Evolutionary conservation across 2,113 vertebrate species (phyloP).

Genomic region (Melanotaenia duboulayi): DNA sequence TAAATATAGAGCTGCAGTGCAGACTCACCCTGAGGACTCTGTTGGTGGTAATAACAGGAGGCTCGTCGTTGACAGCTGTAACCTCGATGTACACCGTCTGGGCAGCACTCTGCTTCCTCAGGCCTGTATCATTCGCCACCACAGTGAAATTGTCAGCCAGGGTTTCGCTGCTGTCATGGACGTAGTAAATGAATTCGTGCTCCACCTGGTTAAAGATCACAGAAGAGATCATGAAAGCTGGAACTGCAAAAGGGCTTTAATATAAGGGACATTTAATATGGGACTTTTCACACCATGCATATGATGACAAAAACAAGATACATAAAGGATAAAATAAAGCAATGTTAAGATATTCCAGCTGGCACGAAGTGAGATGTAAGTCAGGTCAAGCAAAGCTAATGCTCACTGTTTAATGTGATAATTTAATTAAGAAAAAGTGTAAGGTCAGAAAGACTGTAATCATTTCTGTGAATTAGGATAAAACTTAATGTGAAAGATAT

Average conservation of each 20-base stretch:
- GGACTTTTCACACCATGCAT: neutral
- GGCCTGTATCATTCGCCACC: constrained; percentile 84
- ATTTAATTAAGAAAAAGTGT: constrained; percentile 1
- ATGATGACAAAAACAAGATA: no score
- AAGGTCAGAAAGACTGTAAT: neutral
- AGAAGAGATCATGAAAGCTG: constrained; percentile 9
- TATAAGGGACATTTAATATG: neutral
- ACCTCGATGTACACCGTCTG: constrained; percentile 85
- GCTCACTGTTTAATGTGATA: neutral
- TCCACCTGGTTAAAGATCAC: constrained; percentile 84
- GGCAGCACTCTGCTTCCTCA: constrained; percentile 88
- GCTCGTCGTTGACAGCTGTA: constrained; percentile 88
- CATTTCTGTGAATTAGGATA: neutral
- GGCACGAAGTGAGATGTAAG: neutral
- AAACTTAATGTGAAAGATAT: neutral
- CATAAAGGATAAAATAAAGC: no score
- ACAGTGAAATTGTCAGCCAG: constrained; percentile 87
- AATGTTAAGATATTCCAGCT: neutral
- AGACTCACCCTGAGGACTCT: constrained; percentile 89
- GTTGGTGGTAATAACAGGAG: constrained; percentile 87
- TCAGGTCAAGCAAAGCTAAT: neutral
- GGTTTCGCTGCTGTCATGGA: constrained; percentile 89
- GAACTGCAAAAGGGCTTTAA: neutral
- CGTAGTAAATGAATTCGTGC: constrained; percentile 88
- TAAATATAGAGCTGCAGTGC: constrained; percentile 63